phyloP scores from a whole-genome alignment of 2,113 vertebrate genomes.

The Lycaon pictus region DNA sequence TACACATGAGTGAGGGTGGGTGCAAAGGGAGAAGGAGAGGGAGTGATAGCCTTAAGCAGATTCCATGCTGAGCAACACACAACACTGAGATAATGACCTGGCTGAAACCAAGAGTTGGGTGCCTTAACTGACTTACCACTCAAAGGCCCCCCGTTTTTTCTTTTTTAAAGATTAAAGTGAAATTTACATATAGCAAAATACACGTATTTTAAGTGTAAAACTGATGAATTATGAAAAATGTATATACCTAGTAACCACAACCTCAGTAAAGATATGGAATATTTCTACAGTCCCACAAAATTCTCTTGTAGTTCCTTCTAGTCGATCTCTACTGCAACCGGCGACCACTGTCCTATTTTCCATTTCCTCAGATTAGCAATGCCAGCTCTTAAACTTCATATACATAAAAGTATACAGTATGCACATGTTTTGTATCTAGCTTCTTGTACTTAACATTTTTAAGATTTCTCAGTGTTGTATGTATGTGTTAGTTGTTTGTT shows the following conservation, averaged over 20 bases:
- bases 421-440: neutral
- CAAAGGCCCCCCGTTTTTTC: neutral
- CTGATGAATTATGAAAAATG: neutral
- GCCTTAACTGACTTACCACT: neutral
- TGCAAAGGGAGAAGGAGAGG: neutral
- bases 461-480: neutral
- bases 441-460: conserved; percentile 9
- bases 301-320: neutral
- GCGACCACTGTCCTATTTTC: neutral
- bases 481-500: neutral
- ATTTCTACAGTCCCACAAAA: neutral
- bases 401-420: neutral
- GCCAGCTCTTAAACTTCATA: neutral
- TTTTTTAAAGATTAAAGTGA: neutral
- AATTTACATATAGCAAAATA: neutral
- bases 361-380: neutral
- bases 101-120: neutral
- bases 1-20: too few species aligned
- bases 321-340: neutral
- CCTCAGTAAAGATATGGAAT: neutral
- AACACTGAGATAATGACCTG: neutral
- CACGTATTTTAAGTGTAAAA: neutral
- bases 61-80: neutral
- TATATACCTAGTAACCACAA: neutral
- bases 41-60: neutral